Evolutionary conservation across 2,113 vertebrate species (phyloP).

Genomic region (Galeopterus variegatus): DNA sequence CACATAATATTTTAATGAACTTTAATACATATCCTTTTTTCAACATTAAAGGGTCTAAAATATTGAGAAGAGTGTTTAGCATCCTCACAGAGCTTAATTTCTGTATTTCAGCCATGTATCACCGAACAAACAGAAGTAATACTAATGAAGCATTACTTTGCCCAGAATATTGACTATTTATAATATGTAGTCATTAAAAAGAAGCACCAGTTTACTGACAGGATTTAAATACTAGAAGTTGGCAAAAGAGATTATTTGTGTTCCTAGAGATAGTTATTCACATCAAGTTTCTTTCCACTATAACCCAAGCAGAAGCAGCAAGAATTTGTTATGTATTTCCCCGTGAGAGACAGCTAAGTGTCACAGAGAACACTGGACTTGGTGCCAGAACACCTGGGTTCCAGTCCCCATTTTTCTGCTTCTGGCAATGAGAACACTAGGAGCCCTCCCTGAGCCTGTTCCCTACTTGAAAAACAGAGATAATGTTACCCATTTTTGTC

Average conservation of each 20-base stretch:
- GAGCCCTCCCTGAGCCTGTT: slow-evolving; percentile 40
- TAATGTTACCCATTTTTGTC: slow-evolving; percentile 75
- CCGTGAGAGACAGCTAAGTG: slow-evolving; percentile 25
- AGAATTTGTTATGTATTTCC: slow-evolving; percentile 3
- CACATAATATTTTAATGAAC: slow-evolving; percentile 50
- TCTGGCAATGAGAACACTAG: not conserved
- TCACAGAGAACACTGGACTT: not conserved
- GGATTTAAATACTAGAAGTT: slow-evolving; percentile 42
- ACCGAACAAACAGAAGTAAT: slow-evolving; percentile 48
- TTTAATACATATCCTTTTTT: slow-evolving; percentile 35
- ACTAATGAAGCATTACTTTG: slow-evolving; percentile 42
- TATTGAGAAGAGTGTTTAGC: not conserved
- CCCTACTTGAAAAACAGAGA: slow-evolving; percentile 58
- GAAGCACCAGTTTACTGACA: slow-evolving; percentile 48
- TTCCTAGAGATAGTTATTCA: not conserved
- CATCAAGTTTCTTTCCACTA: slow-evolving; percentile 35
- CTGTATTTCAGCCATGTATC: slow-evolving; percentile 45
- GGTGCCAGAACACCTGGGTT: slow-evolving; percentile 60
- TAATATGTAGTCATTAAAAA: slow-evolving; percentile 50
- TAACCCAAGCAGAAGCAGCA: slow-evolving; percentile 30
- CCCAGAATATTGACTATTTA: slow-evolving; percentile 61
- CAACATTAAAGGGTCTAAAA: slow-evolving; percentile 62
- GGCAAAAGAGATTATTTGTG: slow-evolving; percentile 48
- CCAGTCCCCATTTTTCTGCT: not conserved
- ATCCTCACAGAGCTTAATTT: slow-evolving; percentile 32